Base-by-base conservation (phyloP, 1,140 invertebrate genomes). In the Spodoptera frugiperda region DNA sequence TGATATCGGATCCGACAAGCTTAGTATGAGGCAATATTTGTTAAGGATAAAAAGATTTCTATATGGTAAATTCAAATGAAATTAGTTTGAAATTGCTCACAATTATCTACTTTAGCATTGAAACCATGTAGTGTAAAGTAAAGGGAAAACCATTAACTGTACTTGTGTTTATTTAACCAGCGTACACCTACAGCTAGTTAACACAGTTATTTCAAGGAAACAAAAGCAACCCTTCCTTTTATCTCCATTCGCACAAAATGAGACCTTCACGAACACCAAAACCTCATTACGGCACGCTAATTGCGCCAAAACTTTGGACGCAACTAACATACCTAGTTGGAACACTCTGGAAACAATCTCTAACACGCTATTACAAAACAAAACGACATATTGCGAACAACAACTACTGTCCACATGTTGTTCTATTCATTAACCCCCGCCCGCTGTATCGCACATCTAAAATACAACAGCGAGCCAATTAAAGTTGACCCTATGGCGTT, bases 391-490 rank as follows among this genome's bases (percentile, higher is more conserved):
- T 84, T 75, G 81, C 77, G 72, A 84, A 83, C 86, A 84, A 84
- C 85, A 89, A 89, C 86, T 86, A 86, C 82, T 90, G 89, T 91
- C 87, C 86, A 85, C 89, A 89, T 86, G 83, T 84, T 79, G 80
- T 78, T 85, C 85, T 89, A 90, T 90, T 90, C 90, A 91, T 92
- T 92, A 91, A 92, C 90, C 90, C 86, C 80, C 78, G 51, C 77
- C 80, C 72, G 77, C 71, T 78, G 84, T 91, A 92, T 92, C 90
- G 85, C 85, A 85, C 84, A 91, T 92, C 90, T 92, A 86, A 88
- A 90, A 87, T 86, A 89, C 87, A 88, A 82, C 81, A 81, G 82
- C 71, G 71, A 83, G 84, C 89, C 90, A 92, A 92, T 91, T 92
- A 92, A 89, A 89, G 87, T 89, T 91, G 88, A 91, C 90, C 90